Evolutionary conservation across 2,113 vertebrate species (phyloP).

Genomic region (Ammospiza nelsoni): DNA sequence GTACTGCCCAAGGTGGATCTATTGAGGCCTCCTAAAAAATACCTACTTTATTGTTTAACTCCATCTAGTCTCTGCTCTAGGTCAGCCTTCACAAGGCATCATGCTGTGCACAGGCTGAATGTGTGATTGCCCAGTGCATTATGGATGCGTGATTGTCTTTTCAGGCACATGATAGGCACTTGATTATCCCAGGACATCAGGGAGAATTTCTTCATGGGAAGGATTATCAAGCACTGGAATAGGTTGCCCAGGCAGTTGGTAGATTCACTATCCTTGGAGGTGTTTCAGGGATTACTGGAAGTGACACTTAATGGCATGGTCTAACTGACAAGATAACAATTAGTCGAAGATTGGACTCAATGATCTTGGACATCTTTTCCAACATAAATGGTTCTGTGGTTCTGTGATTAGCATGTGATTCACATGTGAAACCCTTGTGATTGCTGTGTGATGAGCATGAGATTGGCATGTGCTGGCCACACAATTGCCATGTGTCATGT

Average conservation of each 20-base stretch:
- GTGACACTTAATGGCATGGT: neutral
- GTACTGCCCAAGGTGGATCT: neutral
- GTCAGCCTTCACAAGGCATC: neutral
- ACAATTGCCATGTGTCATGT: rapidly evolving
- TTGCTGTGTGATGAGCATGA: neutral
- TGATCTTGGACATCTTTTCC: neutral
- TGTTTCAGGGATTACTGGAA: neutral
- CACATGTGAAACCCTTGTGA: neutral
- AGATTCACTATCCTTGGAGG: neutral
- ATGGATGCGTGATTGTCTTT: rapidly evolving
- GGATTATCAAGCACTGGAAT: neutral
- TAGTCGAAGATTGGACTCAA: neutral
- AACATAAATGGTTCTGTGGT: neutral
- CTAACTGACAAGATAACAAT: neutral
- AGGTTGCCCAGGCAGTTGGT: neutral
- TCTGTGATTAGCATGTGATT: neutral
- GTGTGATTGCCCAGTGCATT: neutral
- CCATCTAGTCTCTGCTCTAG: neutral
- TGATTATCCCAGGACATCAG: neutral
- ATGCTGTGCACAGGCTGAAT: neutral
- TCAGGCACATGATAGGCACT: rapidly evolving
- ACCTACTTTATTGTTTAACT: neutral
- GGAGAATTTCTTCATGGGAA: neutral
- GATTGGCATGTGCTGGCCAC: rapidly evolving
- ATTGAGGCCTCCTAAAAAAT: neutral